phyloP scores from a whole-genome alignment of 2,888 invertebrate species.

The Polia nebulosa region DNA sequence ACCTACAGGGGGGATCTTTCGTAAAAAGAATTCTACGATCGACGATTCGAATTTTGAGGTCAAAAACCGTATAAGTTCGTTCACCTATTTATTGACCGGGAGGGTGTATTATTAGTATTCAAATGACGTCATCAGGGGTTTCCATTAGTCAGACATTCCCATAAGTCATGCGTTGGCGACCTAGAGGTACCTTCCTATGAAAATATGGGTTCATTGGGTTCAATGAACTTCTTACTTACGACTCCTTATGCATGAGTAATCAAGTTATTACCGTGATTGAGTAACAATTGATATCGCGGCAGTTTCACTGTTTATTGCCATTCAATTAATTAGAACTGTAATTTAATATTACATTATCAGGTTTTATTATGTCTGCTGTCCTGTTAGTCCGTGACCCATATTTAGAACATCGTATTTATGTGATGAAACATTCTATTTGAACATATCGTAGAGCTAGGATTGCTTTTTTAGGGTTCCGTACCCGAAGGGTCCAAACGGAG shows the following conservation, averaged over 20 bases:
- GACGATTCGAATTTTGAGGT: neutral
- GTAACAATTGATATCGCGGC: conserved; percentile 30
- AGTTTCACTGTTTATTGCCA: conserved; percentile 34
- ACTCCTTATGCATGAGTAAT: conserved; percentile 37
- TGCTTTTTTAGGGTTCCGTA: too few species aligned
- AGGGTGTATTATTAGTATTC: conserved; percentile 34
- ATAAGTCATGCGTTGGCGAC: conserved; percentile 24
- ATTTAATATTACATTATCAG: conserved; percentile 45
- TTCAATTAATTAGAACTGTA: conserved; percentile 22
- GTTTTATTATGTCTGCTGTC: conserved; percentile 18
- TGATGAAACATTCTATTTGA: neutral
- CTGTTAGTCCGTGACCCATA: conserved; percentile 32
- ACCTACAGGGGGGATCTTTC: neutral
- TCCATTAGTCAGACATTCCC: conserved; percentile 36
- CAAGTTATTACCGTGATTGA: conserved; percentile 41
- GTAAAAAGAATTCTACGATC: neutral
- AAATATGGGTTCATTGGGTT: conserved; percentile 40
- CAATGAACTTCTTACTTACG: conserved; percentile 51
- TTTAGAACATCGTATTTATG: neutral
- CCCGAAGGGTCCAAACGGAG: too few species aligned
- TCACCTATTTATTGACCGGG: conserved; percentile 15
- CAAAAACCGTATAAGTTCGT: conserved; percentile 10
- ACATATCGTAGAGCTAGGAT: neutral
- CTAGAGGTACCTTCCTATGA: conserved; percentile 19
- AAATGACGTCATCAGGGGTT: conserved; percentile 52